Percentiles rank a stretch among this genome's conserved stretches.
These are phyloP conservation scores for Lacanobia oleracea DNA, from an alignment of 2,888 invertebrate genomes.

Conservation along the genomic window DNA sequence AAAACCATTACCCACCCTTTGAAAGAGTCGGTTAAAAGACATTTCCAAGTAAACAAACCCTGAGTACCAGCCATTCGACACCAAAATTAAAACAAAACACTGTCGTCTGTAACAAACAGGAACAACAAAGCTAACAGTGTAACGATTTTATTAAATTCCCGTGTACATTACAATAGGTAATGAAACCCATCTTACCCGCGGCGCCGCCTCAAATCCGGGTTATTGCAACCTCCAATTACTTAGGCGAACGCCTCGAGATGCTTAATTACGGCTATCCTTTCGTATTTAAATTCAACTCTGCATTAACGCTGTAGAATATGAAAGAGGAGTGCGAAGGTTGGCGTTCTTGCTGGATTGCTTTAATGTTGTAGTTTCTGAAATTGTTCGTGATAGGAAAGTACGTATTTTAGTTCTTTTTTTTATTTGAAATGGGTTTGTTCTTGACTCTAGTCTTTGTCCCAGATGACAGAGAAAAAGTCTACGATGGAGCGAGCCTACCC, in stretches of 20 bases:
- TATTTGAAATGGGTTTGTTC: too few relatives aligned
- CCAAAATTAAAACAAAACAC: slow-evolving; percentile 37
- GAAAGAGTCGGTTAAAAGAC: background rate
- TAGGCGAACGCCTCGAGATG: slow-evolving; percentile 76
- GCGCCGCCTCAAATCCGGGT: slow-evolving; percentile 71
- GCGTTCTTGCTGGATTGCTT: background rate
- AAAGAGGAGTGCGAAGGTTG: slow-evolving; percentile 36
- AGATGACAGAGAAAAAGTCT: too few relatives aligned
- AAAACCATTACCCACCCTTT: background rate
- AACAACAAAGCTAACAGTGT: slow-evolving; percentile 46
- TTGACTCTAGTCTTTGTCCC: too few relatives aligned
- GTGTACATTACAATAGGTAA: slow-evolving; percentile 60
- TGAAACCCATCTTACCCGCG: slow-evolving; percentile 52
- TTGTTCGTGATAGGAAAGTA: background rate
- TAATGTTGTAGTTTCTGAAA: slow-evolving; percentile 6
- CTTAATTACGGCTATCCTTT: slow-evolving; percentile 80
- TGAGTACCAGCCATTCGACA: slow-evolving; percentile 19
- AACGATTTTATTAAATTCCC: slow-evolving; percentile 63
- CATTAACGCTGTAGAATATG: slow-evolving; percentile 63
- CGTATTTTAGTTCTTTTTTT: too few relatives aligned
- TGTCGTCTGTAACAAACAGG: slow-evolving; percentile 40
- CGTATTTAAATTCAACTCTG: slow-evolving; percentile 68
- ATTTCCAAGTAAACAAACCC: background rate
- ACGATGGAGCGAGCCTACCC: too few relatives aligned
- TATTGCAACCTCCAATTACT: slow-evolving; percentile 82